These are phyloP conservation scores for Hyposoter didymator DNA, from an alignment of 2,888 invertebrate genomes.

Conservation along the genomic window DNA sequence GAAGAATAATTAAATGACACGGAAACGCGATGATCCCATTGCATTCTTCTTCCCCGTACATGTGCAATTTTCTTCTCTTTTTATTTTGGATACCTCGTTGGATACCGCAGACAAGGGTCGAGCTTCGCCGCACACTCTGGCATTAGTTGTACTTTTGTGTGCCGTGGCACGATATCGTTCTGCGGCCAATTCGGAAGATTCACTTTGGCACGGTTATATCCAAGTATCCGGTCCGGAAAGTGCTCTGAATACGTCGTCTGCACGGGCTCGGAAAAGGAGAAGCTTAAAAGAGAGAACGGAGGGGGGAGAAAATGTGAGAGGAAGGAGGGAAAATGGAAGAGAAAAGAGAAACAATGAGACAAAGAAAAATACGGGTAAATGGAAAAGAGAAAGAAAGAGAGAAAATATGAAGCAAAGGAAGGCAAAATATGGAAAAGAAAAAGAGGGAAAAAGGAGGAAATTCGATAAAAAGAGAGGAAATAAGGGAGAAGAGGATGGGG, in stretches of 20 bases:
- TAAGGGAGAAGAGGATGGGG: background rate
- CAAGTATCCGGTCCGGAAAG: slow-evolving; percentile 64
- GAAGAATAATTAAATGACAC: background rate
- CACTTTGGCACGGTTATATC: slow-evolving; percentile 69
- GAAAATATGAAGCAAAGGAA: background rate
- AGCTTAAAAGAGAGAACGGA: slow-evolving; percentile 11
- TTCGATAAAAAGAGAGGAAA: slow-evolving; percentile 18
- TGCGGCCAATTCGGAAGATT: slow-evolving; percentile 69
- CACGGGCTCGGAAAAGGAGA: slow-evolving; percentile 6
- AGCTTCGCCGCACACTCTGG: slow-evolving; percentile 49
- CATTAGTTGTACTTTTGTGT: slow-evolving; percentile 64
- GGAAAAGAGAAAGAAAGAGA: background rate
- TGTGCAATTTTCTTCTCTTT: slow-evolving; percentile 12
- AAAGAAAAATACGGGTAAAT: slow-evolving; percentile 12
- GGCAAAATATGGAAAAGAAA: slow-evolving; percentile 10
- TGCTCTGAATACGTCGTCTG: slow-evolving; percentile 64
- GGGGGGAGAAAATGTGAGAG: background rate
- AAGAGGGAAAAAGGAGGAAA: background rate
- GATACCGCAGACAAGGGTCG: slow-evolving; percentile 46
- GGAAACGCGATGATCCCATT: slow-evolving; percentile 38
- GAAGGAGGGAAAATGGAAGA: background rate
- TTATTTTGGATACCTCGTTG: slow-evolving; percentile 19
- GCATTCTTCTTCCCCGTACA: slow-evolving; percentile 33
- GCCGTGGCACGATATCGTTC: slow-evolving; percentile 62
- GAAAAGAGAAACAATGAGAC: slow-evolving; percentile 20